Evolutionary conservation across 2,888 invertebrate species (phyloP), one percentile per base, ranked within the genome.

Genomic region (Halictus ligatus): DNA sequence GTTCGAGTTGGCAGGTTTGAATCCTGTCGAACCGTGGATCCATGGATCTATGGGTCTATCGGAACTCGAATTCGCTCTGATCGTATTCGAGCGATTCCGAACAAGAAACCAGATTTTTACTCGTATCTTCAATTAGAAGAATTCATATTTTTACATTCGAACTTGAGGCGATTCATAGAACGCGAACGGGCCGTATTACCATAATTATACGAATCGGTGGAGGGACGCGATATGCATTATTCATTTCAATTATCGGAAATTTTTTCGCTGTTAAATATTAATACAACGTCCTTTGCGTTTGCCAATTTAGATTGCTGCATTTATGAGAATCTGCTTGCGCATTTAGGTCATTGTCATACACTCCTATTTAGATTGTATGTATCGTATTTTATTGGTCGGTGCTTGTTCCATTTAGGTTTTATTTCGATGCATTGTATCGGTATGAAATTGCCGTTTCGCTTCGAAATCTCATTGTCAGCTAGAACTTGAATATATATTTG

Each of bases 1-100:
- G 83, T 84, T 83, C 79, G 81, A 74, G 81, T 48, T 73, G 87
- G 80, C 72, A 81, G 82, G 77, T 79, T 88, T 86, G 89, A 89
- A 89, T 90, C 86, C n/a, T 12, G 12, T n/a, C 58, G n/a, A 10
- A 58, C 10, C n/a, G 10, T 10, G n/a, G 85, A 84, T 78, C 80
- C 35, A 35, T 35, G 35, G 35, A 35, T 35, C 35, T 35, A 35
- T 35, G 35, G 35, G 2, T 58, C 10, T 10, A n/a, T 54, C 54
- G 48, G 15, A 48, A 48, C n/a, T 43, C 15, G 18, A n/a, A 40
- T 40, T 60, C 18, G 18, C 64, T 13, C 18, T 2, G 12, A 40
- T 40, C 75, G 60, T 50, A 64, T 35, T 48, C 64, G 46, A 72
- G 50, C 46, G 64, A 80, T 58, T n/a, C 15, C 50, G 25, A n/a